phyloP scores from a whole-genome alignment of 2,888 invertebrate genomes.

The Macrosiphum euphorbiae region DNA sequence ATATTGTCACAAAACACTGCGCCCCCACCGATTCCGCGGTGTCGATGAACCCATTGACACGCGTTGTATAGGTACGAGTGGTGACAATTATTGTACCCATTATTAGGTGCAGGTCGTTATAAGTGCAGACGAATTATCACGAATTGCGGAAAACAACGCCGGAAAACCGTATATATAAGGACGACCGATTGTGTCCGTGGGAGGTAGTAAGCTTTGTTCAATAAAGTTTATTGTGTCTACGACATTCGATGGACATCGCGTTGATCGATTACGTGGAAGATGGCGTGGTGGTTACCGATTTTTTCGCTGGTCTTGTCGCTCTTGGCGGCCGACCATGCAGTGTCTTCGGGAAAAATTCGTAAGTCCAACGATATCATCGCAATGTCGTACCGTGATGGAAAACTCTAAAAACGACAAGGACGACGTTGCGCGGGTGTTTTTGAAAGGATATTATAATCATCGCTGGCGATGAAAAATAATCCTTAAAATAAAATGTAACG shows the following conservation, averaged over 20 bases:
- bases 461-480: background rate
- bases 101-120: background rate
- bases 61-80: background rate
- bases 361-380: background rate
- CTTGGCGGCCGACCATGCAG: background rate
- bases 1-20: background rate
- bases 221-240: background rate
- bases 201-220: background rate
- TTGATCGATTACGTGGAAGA: conserved; percentile 8
- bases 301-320: background rate
- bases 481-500: background rate
- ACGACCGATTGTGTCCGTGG: background rate
- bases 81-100: background rate
- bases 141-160: background rate
- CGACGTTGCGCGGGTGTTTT: background rate
- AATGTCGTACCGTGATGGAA: background rate
- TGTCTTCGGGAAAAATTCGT: background rate
- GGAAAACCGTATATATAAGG: background rate
- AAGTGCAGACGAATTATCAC: background rate
- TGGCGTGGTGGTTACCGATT: background rate
- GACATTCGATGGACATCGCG: background rate
- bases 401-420: background rate
- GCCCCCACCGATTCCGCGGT: background rate
- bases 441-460: background rate
- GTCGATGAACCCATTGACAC: background rate